Conservation (phyloP, 92 coral and sea anemone species). For the Siderastrea radians region DNA sequence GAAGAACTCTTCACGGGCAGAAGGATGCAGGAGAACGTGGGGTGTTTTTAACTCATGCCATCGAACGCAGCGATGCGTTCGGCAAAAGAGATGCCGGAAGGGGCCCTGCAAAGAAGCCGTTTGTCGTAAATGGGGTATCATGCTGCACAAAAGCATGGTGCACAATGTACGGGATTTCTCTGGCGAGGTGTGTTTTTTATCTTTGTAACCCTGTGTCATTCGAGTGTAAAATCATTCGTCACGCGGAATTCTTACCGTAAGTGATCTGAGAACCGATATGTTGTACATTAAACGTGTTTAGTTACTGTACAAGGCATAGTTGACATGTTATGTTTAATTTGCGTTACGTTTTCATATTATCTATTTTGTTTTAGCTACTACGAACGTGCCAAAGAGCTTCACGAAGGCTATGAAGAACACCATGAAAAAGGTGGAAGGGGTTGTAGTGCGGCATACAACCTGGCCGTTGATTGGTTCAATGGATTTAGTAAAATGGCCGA, state of each 20-base stretch:
- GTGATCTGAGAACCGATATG: no score
- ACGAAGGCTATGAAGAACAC: not conserved
- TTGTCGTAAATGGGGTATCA: not conserved
- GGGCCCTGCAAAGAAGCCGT: not conserved
- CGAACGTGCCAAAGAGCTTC: not conserved
- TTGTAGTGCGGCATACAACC: not conserved
- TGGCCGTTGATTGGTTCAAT: not conserved
- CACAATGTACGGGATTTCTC: not conserved
- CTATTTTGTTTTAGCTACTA: not conserved
- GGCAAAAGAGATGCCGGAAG: not conserved
- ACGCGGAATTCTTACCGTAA: no score
- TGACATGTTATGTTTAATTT: no score
- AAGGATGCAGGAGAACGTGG: not conserved
- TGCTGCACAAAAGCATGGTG: constrained; percentile 3
- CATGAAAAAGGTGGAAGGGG: not conserved
- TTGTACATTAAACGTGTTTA: no score
- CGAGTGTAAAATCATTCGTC: no score
- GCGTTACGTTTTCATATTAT: no score
- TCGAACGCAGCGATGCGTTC: not conserved
- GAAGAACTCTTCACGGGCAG: not conserved
- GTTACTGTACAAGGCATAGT: no score
- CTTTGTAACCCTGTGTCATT: no score
- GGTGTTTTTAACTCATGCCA: not conserved
- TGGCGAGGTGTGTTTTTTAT: not conserved
- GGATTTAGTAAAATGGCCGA: not conserved